Evolutionary conservation across 37 sponge, comb jelly and placozoan species (phyloP).

Genomic region (Aplysina aerophoba): DNA sequence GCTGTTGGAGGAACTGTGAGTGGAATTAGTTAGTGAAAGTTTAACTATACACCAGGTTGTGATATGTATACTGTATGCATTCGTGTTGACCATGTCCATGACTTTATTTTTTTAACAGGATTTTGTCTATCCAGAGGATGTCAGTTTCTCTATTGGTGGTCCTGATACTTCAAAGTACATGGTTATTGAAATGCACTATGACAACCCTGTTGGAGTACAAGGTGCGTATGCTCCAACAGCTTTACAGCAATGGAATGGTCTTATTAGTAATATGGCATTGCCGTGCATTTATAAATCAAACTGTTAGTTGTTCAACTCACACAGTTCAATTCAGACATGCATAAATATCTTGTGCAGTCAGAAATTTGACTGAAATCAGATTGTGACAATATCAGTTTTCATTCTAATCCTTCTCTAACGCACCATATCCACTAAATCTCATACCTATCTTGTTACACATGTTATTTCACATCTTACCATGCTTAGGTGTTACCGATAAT

Average conservation of each 20-base stretch:
- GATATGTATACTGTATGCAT: too few relatives aligned
- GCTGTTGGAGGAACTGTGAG: conserved; percentile 50
- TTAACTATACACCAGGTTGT: too few relatives aligned
- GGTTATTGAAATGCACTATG: conserved; percentile 72
- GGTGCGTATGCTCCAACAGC: neutral
- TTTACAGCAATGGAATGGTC: neutral
- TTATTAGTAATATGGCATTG: neutral
- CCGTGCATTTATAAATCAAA: neutral
- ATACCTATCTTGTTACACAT: too few relatives aligned
- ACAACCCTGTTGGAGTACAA: conserved; percentile 49
- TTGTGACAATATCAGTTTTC: too few relatives aligned
- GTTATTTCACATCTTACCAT: neutral
- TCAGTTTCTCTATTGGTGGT: conserved; percentile 79
- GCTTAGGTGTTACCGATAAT: conserved; percentile 29
- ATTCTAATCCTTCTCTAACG: too few relatives aligned
- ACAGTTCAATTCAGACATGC: too few relatives aligned
- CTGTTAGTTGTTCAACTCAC: too few relatives aligned
- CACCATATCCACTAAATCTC: too few relatives aligned
- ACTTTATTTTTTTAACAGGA: conserved; percentile 35
- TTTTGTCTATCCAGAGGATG: conserved; percentile 60
- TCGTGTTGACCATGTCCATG: neutral
- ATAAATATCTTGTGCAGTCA: too few relatives aligned
- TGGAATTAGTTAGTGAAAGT: neutral
- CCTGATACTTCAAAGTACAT: conserved; percentile 18
- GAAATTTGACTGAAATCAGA: too few relatives aligned